Conservation (phyloP, 2,888 invertebrate species). For the Hipparchia sbordonii region DNA sequence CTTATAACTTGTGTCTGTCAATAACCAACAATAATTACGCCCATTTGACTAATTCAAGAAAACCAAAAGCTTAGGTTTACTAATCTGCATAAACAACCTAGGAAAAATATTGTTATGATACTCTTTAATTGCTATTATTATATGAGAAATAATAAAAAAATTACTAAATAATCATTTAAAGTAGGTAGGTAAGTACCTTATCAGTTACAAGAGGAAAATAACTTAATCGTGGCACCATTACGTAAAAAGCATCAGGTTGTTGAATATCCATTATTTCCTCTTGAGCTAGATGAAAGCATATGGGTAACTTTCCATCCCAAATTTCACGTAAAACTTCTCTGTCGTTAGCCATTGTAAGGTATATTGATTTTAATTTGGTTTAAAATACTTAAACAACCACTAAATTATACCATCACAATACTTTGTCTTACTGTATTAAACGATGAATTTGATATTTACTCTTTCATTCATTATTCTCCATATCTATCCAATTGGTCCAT, state of each 20-base stretch:
- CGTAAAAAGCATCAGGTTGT: constrained; percentile 95
- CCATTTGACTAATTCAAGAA: no score
- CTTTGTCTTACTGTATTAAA: background rate
- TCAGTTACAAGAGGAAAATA: constrained; percentile 98
- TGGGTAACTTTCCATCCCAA: constrained; percentile 97
- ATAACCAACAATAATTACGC: no score
- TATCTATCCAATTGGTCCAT: no score
- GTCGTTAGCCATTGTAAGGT: constrained; percentile 92
- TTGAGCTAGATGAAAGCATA: constrained; percentile 94
- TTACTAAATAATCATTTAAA: no score
- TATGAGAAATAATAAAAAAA: no score
- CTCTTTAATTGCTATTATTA: no score
- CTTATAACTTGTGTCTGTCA: no score
- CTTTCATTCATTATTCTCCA: background rate
- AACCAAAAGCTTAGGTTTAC: no score
- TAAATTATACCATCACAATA: background rate
- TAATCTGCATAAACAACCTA: no score
- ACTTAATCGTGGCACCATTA: constrained; percentile 96
- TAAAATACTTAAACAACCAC: background rate
- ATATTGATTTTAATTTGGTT: constrained; percentile 13
- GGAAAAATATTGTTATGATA: no score
- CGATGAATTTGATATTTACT: background rate
- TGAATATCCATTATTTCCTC: constrained; percentile 95
- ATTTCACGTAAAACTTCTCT: constrained; percentile 96
- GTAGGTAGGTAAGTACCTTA: constrained; percentile 84